Evolutionary conservation across 2,888 invertebrate genomes (phyloP), one percentile per base, ranked within the genome.

Genomic region (Aphodius sticticus): DNA sequence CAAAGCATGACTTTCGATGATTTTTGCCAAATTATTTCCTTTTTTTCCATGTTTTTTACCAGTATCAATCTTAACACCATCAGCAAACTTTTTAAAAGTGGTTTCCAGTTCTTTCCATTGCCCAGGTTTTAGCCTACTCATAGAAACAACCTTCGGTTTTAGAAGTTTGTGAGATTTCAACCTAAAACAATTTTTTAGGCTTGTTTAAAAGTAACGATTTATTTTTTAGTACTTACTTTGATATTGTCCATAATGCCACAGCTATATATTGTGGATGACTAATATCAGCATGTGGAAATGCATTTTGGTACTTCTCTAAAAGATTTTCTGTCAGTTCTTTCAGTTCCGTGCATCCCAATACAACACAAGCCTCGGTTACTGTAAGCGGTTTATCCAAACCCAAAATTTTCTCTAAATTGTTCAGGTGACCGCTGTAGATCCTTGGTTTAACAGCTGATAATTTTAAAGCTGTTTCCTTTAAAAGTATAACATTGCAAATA

Each of bases 191-290:
- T 71, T 69, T 72, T 15, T 16, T 71, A 6, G 4, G 53, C 1
- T 53, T 53, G 26, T 35, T 70, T 70, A 26, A 26, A 26, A 26
- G 26, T 26, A 3, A 26, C 6, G 6, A 38, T n/a, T n/a, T 70
- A 6, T n/a, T n/a, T n/a, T n/a, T n/a, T 16, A 14, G 72, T 14
- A 36, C 85, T 86, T 87, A 92, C 91, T 92, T 93, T 88, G 93
- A 92, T 35, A 93, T 92, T 82, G 92, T 92, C 85, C 90, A 92
- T 0, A 93, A 92, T 1, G 93, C 92, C 90, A 93, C 92, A 75
- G 92, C 91, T 0, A 91, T 90, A 88, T 93, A 94, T 83, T 94
- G 94, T 0, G 93, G 93, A 84, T 94, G 91, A 76, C 88, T 90
- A 16, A 92, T 85, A 85, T 94, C 86, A 84, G 93, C 85, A 81